A percentile compares a stretch with the other conserved stretches of the same genome.
These are phyloP conservation scores for Parnassius smintheus DNA, from an alignment of 2,888 invertebrate genomes.

Conservation along the genomic window DNA sequence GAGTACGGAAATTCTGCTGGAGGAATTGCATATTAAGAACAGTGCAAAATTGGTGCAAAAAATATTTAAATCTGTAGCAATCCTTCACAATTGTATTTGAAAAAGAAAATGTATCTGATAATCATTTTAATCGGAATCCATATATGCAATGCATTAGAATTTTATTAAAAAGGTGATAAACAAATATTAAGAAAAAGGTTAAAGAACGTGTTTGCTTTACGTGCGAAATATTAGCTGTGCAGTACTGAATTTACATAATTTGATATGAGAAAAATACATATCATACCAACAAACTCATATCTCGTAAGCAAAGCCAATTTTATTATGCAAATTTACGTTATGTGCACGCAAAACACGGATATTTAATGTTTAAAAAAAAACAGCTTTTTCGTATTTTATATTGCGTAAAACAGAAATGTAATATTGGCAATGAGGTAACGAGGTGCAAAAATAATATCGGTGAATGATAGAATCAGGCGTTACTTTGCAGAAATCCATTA, in stretches of 20 bases:
- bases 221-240: neutral
- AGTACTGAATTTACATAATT: slow-evolving; percentile 14
- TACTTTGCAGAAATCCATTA: no score
- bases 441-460: no score
- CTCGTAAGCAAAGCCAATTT: slow-evolving; percentile 23
- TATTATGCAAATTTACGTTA: slow-evolving; percentile 24
- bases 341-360: slow-evolving; percentile 12
- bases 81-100: no score
- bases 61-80: no score
- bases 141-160: no score
- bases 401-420: neutral
- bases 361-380: slow-evolving; percentile 15
- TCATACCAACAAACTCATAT: slow-evolving; percentile 12
- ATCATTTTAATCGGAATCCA: no score
- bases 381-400: slow-evolving; percentile 8
- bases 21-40: no score
- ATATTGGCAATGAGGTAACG: no score
- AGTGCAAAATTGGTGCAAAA: no score
- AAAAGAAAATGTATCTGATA: neutral
- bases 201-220: slow-evolving; percentile 1
- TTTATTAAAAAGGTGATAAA: neutral
- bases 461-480: no score
- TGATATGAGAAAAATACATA: slow-evolving; percentile 14
- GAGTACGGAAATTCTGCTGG: no score
- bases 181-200: neutral